These are phyloP conservation scores for Dioctria linearis DNA, from an alignment of 2,888 invertebrate genomes.

Conservation along the genomic window DNA sequence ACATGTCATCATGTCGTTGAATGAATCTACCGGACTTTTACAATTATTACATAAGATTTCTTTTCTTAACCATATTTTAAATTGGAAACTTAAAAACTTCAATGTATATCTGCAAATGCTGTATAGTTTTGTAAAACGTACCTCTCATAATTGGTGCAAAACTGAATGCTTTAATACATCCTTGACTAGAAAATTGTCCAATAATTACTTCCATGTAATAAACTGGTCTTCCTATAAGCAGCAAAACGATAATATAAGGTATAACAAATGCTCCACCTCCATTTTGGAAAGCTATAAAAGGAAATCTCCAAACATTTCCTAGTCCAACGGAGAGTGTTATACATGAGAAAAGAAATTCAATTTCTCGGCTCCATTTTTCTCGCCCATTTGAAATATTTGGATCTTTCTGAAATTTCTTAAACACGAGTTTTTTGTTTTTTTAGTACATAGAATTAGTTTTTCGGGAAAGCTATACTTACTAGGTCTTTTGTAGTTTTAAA, in stretches of 20 bases:
- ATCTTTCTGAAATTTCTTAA: no score
- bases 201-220: slow-evolving; percentile 82
- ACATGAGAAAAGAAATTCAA: slow-evolving; percentile 78
- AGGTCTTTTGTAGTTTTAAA: no score
- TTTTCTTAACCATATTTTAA: no score
- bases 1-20: no score
- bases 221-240: slow-evolving; percentile 78
- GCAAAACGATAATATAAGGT: slow-evolving; percentile 77
- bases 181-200: slow-evolving; percentile 81
- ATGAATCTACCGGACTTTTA: not conserved
- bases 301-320: slow-evolving; percentile 80
- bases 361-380: slow-evolving; percentile 75
- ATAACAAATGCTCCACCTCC: slow-evolving; percentile 80
- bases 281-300: slow-evolving; percentile 77
- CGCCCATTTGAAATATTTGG: slow-evolving; percentile 59
- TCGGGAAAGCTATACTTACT: no score
- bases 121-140: slow-evolving; percentile 64
- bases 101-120: no score
- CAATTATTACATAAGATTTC: no score
- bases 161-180: slow-evolving; percentile 78
- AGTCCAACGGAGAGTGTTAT: slow-evolving; percentile 76
- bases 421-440: no score
- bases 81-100: no score
- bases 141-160: slow-evolving; percentile 80
- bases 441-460: no score